A percentile compares a stretch with the other conserved stretches of the same genome.
These are phyloP conservation scores for Troides oblongomaculatus DNA, from an alignment of 2,888 invertebrate species.

Conservation along the genomic window DNA sequence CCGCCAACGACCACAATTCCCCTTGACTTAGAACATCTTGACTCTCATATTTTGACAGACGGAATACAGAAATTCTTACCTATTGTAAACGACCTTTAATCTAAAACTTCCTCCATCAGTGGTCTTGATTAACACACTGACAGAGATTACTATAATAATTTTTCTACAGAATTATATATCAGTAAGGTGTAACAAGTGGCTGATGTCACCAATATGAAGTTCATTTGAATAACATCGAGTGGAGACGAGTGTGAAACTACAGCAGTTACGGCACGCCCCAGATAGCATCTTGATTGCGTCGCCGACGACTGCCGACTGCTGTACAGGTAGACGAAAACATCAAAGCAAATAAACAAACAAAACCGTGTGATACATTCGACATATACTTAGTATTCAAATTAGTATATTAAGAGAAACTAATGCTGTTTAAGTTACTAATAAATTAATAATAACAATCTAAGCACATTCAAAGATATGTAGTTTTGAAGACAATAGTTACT, in stretches of 20 bases:
- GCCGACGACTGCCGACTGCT: conserved; percentile 33
- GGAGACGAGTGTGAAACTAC: conserved; percentile 61
- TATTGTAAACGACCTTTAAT: too few species aligned
- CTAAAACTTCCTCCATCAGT: too few species aligned
- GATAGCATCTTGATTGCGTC: conserved; percentile 67
- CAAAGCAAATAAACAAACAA: background rate
- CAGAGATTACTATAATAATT: too few species aligned
- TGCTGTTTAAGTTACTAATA: background rate
- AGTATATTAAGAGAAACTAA: background rate
- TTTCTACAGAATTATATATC: background rate
- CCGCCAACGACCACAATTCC: too few species aligned
- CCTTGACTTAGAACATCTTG: too few species aligned
- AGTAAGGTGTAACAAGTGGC: background rate
- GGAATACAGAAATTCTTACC: too few species aligned
- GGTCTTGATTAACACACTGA: too few species aligned
- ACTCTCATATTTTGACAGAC: too few species aligned
- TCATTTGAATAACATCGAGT: conserved; percentile 33
- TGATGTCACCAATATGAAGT: background rate
- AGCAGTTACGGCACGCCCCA: conserved; percentile 60
- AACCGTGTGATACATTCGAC: background rate
- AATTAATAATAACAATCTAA: background rate
- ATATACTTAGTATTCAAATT: background rate
- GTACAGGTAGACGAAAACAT: conserved; percentile 38
- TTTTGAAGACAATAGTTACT: conserved; percentile 31
- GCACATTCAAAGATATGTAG: background rate